Evolutionary conservation across 2,797 vertebrate species (phyloP).

Genomic region (Poecile montanus): DNA sequence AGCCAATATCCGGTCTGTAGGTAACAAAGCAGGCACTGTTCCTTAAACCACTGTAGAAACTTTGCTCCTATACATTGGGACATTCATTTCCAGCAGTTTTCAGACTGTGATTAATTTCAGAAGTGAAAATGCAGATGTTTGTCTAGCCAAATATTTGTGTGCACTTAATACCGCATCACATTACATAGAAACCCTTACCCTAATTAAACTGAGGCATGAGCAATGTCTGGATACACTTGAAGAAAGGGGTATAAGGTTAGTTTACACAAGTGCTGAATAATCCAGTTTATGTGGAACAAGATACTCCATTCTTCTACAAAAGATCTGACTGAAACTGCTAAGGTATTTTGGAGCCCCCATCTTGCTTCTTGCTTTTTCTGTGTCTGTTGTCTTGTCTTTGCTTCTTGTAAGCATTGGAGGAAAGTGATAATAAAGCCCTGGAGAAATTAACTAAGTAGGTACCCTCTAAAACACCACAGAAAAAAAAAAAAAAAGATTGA

Average conservation of each 20-base stretch:
- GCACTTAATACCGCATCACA: background rate
- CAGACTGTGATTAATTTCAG: slow-evolving; percentile 51
- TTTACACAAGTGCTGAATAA: slow-evolving; percentile 41
- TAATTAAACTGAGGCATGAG: slow-evolving; percentile 26
- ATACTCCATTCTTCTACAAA: background rate
- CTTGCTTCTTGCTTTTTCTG: background rate
- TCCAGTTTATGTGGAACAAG: slow-evolving; percentile 2
- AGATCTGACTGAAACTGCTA: background rate
- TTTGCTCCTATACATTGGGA: background rate
- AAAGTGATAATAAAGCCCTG: background rate
- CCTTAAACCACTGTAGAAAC: slow-evolving; percentile 4
- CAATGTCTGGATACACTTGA: slow-evolving; percentile 15
- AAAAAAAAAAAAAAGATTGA: background rate
- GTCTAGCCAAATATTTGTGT: slow-evolving; percentile 28
- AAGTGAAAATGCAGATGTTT: slow-evolving; percentile 58
- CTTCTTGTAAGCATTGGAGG: background rate
- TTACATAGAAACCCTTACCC: slow-evolving; percentile 7
- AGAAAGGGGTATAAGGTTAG: slow-evolving; percentile 24
- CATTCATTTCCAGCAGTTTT: slow-evolving; percentile 21
- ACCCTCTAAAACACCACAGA: background rate
- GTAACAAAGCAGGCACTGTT: slow-evolving; percentile 31
- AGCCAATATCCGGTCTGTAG: background rate
- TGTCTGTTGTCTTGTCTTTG: background rate
- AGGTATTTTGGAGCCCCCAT: background rate
- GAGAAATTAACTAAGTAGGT: background rate